Evolutionary conservation across 2,888 invertebrate genomes (phyloP), one percentile per base, ranked within the genome.

Genomic region (Geotrupes spiniger): DNA sequence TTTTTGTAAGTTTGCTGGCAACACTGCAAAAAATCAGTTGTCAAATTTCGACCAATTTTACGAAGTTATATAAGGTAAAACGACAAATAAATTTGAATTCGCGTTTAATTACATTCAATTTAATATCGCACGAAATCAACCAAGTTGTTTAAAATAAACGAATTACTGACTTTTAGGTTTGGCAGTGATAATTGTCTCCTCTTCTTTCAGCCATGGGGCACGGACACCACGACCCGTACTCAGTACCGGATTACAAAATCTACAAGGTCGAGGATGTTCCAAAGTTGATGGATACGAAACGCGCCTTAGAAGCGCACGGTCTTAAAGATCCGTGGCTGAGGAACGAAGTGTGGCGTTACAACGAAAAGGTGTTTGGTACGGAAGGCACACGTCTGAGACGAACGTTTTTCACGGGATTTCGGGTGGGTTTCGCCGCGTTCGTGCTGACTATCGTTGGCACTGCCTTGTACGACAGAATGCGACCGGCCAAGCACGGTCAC

Each of bases 291-390:
- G 73, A 78, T 57, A 76, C 88, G 0, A 77, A 86, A 68, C 74
- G 78, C 52, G 80, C 80, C 1, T 76, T 93, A 10, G 84, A 81
- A 0, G 73, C 79, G 28, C 80, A 82, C 63, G 92, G 92, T 2
- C 72, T 93, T 1, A 82, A 80, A 52, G 92, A 93, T 72, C 93
- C 93, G 0, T 93, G 93, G 93, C 75, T 91, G 41, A 84, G 92
- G 65, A 93, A 92, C 70, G 87, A 92, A 73, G 89, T 86, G 0
- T 92, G 92, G 92, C 78, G 88, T 16, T 91, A 81, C 64, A 73
- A 86, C 61, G 74, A 74, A 1, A 81, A 80, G 39, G 63, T 70
- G 10, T 84, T 80, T 57, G 83, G 83, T 10, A 82, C 80, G 0
- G 72, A 71, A 12, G 59, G 60, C 29, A 48, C 56, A 2, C 77